Percentiles rank a stretch among this genome's conserved stretches.
phyloP scores from a whole-genome alignment of 2,797 vertebrate species.

The Poeciliopsis paucimaculata region DNA sequence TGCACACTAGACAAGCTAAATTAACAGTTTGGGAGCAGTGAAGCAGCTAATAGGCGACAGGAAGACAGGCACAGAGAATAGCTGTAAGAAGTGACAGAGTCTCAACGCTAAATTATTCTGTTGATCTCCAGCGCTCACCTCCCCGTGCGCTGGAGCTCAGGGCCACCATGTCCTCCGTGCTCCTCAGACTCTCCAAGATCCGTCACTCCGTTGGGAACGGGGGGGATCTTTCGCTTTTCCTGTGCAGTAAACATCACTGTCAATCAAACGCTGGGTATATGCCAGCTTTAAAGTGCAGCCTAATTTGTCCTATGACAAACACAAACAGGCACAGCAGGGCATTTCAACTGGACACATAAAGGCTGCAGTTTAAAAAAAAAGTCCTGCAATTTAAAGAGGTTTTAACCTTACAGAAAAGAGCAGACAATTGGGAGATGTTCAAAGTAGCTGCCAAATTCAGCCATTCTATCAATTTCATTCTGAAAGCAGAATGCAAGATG shows the following conservation, averaged over 20 bases:
- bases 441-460: neutral
- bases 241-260: conserved; percentile 62
- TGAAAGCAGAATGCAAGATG: no score
- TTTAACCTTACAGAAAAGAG: no score
- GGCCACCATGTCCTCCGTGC: conserved; percentile 92
- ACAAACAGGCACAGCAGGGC: neutral
- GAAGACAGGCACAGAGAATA: conserved; percentile 29
- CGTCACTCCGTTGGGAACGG: conserved; percentile 94
- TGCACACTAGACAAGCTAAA: conserved; percentile 28
- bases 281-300: neutral
- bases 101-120: neutral
- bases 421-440: no score
- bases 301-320: neutral
- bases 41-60: conserved; percentile 30
- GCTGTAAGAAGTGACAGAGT: conserved; percentile 19
- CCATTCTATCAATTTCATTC: no score
- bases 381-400: neutral
- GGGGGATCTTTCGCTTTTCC: conserved; percentile 97
- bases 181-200: conserved; percentile 89
- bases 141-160: conserved; percentile 95
- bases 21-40: conserved; percentile 34
- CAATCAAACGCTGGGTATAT: conserved; percentile 26
- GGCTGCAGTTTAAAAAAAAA: neutral
- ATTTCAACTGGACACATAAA: neutral
- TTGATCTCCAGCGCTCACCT: conserved; percentile 79